Base-by-base conservation (phyloP, 2,113 vertebrate genomes). In the Phodopus roborovskii region DNA sequence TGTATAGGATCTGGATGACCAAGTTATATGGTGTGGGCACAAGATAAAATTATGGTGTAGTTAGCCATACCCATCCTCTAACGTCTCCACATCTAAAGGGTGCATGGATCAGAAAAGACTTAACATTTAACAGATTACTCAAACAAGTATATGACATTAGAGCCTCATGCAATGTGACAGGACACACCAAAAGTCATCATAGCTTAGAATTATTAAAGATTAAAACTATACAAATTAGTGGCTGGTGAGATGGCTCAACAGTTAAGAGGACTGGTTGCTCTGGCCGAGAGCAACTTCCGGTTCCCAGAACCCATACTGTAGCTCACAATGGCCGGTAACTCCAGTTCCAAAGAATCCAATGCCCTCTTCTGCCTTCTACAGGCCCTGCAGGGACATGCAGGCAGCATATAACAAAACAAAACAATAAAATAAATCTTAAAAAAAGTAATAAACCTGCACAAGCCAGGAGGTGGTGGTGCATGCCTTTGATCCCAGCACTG, bases 181-280 rank as follows among this genome's bases (percentile, higher is more conserved):
- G 1, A 2, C 66, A 2, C 84, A 36, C 71, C 30, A 19, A 82
- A 92, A 88, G 22, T 86, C 48, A 71, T 22, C 45, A 20, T 15
- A 91, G 45, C 62, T 90, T 85, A 86, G 28, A 94, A 50, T 88
- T 75, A 92, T 39, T 94, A 70, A 92, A 90, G 36, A 82, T 91
- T 82, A 90, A 93, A 96, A 45, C 85, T 24, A 53, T 9, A 22
- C 36, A 45, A 36, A 11, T 58, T 39, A 26, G 56, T n/a, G 24
- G 22, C 56, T 62, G 24, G n/a, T 62, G n/a, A 83, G 24, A 62
- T 22, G 12, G n/a, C 56, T 39, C 36, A 39, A 26, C 56, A 60
- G 79, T 39, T 26, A 82, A 82, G 79, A 60, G n/a, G 56, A 39
- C 56, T 39, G 56, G 36, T 28, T 39, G 56, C 7, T 82, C 79